Base-by-base conservation (phyloP, 2,888 invertebrate genomes). In the Xylocampa areola region DNA sequence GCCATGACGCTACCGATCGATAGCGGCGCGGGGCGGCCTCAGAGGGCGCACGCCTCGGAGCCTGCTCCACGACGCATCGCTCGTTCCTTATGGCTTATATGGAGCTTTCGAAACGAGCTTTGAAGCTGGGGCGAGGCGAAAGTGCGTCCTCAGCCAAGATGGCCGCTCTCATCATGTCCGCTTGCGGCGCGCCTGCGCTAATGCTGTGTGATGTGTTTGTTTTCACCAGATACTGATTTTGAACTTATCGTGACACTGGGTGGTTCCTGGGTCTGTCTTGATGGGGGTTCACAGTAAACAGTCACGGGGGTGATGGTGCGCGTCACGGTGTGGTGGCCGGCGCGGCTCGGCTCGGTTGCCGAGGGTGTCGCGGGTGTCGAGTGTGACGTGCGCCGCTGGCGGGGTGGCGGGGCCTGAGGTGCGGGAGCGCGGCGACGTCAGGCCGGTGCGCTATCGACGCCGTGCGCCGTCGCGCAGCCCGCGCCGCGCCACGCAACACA, bases 91-190 rank as follows among this genome's bases (percentile, higher is more conserved):
- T 57, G 63, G 62, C 76, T 80, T 80, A 68, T 71, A 84, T 81
- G 67, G 78, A 81, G 76, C 80, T 80, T 82, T 75, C 77, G 69
- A 80, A 85, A 89, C 82, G 90, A 82, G 79, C 81, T 90, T 85
- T 73, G 86, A 87, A 81, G 88, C 91, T 89, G 84, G 91, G 93
- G 93, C 92, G 93, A 92, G 92, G 92, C 91, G 89, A 92, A 88
- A 91, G 84, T 89, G 89, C 88, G 91, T 91, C 89, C 85, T 90
- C 91, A 76, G 80, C 87, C 91, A 93, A 93, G 89, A 94, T 93
- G 93, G 93, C 93, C 90, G 93, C 89, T 89, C 77, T 90, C 90
- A 86, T 91, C 90, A 89, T 91, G 88, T 87, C 88, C 90, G 85
- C 81, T 84, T 77, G 83, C 74, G 77, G 77, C 87, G 92, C 93